Evolutionary conservation across 2,888 invertebrate genomes (phyloP).

Genomic region (Orthosia gracilis): DNA sequence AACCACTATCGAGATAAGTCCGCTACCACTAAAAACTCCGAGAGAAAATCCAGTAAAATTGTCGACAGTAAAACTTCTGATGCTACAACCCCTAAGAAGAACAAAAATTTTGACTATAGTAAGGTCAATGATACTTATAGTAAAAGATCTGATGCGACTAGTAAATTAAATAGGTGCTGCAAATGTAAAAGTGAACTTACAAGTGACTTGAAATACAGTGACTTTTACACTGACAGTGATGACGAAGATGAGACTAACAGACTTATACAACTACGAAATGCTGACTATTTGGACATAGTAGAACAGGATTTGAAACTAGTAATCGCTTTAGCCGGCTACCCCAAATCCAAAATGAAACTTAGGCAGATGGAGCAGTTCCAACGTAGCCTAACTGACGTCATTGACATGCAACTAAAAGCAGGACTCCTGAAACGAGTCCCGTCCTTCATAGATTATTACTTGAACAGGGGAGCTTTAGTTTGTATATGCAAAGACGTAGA

Average conservation of each 20-base stretch:
- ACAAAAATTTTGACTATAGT: slow-evolving; percentile 74
- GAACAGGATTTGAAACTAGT: slow-evolving; percentile 82
- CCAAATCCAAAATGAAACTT: slow-evolving; percentile 83
- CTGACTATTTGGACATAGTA: slow-evolving; percentile 84
- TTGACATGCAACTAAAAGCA: slow-evolving; percentile 84
- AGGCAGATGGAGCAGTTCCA: slow-evolving; percentile 84
- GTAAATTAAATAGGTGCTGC: slow-evolving; percentile 68
- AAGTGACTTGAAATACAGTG: slow-evolving; percentile 79
- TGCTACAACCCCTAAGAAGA: slow-evolving; percentile 69
- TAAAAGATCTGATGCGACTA: slow-evolving; percentile 75
- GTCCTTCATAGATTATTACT: slow-evolving; percentile 83
- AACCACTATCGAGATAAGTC: slow-evolving; percentile 74
- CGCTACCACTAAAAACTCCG: slow-evolving; percentile 65
- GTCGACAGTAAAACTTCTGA: slow-evolving; percentile 71
- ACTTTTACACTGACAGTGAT: slow-evolving; percentile 81
- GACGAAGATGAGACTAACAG: slow-evolving; percentile 84
- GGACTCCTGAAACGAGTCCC: slow-evolving; percentile 81
- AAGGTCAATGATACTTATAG: slow-evolving; percentile 71
- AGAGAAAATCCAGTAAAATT: slow-evolving; percentile 66
- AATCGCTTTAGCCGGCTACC: slow-evolving; percentile 83
- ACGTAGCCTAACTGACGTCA: slow-evolving; percentile 78
- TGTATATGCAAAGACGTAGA: slow-evolving; percentile 84
- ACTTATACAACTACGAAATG: slow-evolving; percentile 80
- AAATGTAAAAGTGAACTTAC: slow-evolving; percentile 75
- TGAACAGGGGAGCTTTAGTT: slow-evolving; percentile 85